A percentile compares a stretch with the other conserved stretches of the same genome.
Conservation (phyloP, 1,140 invertebrate species). For the Hyles euphorbiae region DNA sequence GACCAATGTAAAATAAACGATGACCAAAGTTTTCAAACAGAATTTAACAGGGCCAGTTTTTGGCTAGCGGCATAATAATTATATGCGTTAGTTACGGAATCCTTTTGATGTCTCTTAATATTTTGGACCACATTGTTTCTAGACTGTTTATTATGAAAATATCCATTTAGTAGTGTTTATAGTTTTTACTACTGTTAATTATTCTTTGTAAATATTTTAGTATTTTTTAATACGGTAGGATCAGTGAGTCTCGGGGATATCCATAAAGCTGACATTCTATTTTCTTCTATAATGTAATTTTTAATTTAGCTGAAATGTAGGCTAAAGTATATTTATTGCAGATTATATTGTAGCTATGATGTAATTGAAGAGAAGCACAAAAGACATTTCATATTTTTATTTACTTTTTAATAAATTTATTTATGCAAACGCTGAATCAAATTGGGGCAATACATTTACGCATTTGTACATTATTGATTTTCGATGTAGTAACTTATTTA, state of each 20-base stretch:
- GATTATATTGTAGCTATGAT: conserved; percentile 42
- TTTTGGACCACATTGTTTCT: conserved; percentile 57
- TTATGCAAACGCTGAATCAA: conserved; percentile 37
- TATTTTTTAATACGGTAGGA: conserved; percentile 7
- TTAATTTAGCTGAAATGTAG: conserved; percentile 28
- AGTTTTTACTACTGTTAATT: conserved; percentile 56
- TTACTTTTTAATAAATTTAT: conserved; percentile 56
- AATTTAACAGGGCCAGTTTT: conserved; percentile 39
- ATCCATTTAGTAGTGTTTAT: conserved; percentile 63
- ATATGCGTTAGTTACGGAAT: background rate
- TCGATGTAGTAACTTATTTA: conserved; percentile 30
- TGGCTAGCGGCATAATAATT: background rate
- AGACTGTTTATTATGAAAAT: conserved; percentile 63
- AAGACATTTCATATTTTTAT: conserved; percentile 62
- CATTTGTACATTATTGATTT: conserved; percentile 4
- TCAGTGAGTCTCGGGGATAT: conserved; percentile 7
- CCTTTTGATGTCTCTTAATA: conserved; percentile 37
- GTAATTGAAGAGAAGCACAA: conserved; percentile 46
- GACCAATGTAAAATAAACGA: conserved; percentile 42
- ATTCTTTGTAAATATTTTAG: conserved; percentile 57
- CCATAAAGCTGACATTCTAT: conserved; percentile 19
- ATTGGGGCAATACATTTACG: conserved; percentile 54
- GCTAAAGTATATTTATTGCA: conserved; percentile 53
- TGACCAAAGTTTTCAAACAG: conserved; percentile 60
- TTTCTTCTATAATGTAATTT: conserved; percentile 19